Evolutionary conservation across 2,113 vertebrate species (phyloP).

Genomic region (Gambusia affinis): DNA sequence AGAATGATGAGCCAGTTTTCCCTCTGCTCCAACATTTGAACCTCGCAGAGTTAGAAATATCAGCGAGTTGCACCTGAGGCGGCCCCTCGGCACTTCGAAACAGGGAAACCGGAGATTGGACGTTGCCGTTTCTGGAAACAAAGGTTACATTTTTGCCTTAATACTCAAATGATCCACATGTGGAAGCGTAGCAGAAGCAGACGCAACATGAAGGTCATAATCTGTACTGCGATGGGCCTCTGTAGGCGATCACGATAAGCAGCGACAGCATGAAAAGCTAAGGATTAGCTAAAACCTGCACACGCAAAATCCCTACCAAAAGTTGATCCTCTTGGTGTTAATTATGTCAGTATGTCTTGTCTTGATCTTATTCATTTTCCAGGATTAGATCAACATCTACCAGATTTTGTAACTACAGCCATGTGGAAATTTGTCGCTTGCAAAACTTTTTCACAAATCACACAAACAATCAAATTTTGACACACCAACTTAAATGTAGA

Average conservation of each 20-base stretch:
- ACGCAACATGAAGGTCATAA: no score
- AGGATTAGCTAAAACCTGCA: no score
- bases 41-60: not conserved
- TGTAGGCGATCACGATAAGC: no score
- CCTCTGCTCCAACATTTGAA: not conserved
- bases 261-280: no score
- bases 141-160: slow-evolving; percentile 8
- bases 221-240: no score
- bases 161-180: slow-evolving; percentile 23
- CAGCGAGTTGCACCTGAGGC: not conserved
- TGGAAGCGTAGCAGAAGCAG: not conserved
- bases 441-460: not conserved
- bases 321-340: no score
- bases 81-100: not conserved
- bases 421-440: no score
- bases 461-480: not conserved
- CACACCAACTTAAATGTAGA: not conserved
- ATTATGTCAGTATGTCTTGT: no score
- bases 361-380: not conserved
- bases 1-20: slow-evolving; percentile 5
- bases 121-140: not conserved
- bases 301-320: no score
- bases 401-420: no score
- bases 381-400: no score
- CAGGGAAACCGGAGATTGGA: not conserved